Conservation (phyloP, 2,888 invertebrate species). For the Agrochola circellaris region DNA sequence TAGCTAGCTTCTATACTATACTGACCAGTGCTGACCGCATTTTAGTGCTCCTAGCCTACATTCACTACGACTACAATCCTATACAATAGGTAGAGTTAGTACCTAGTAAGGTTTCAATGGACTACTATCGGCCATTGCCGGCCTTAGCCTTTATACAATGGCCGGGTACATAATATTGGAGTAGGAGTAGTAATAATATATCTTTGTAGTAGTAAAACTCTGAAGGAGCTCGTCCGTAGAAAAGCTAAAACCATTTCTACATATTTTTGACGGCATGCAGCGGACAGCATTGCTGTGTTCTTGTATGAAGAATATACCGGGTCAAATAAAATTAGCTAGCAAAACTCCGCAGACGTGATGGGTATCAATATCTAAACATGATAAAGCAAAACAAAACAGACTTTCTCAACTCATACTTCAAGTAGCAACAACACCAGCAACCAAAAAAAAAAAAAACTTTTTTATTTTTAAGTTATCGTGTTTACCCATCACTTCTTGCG, state of each 20-base stretch:
- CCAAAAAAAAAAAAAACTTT: too few species aligned
- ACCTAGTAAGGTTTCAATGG: constrained; percentile 48
- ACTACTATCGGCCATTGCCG: constrained; percentile 32
- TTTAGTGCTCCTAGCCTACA: constrained; percentile 41
- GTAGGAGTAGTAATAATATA: neutral
- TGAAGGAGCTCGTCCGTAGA: neutral
- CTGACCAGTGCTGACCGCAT: constrained; percentile 35
- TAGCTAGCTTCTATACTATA: constrained; percentile 18
- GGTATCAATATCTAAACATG: too few species aligned
- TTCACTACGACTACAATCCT: constrained; percentile 33
- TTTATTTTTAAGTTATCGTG: too few species aligned
- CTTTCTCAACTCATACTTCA: too few species aligned
- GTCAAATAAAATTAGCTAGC: too few species aligned
- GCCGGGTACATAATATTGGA: constrained; percentile 5
- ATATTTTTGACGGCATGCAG: neutral
- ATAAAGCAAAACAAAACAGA: too few species aligned
- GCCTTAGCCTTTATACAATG: constrained; percentile 42
- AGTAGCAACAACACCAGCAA: too few species aligned
- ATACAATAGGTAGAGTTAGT: constrained; percentile 31
- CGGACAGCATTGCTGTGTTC: neutral
- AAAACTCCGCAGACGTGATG: too few species aligned
- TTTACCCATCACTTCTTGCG: too few species aligned
- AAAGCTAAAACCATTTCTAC: too few species aligned
- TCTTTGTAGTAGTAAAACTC: neutral
- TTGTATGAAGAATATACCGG: neutral